Base-by-base conservation (phyloP, 2,797 vertebrate genomes). In the Cuculus canorus region DNA sequence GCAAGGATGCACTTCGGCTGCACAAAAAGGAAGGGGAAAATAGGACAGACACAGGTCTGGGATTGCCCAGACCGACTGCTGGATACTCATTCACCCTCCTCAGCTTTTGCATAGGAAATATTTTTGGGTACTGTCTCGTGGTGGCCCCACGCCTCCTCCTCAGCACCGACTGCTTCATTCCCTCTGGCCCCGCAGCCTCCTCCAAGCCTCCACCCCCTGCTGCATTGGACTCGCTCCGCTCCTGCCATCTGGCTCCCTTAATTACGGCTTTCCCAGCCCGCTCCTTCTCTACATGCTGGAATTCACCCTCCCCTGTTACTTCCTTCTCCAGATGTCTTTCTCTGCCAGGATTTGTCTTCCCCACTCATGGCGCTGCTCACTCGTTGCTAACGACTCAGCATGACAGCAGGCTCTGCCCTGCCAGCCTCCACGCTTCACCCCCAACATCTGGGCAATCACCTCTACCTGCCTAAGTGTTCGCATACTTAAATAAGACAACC, bases 161-260 rank as follows among this genome's bases (percentile, higher is more conserved):
- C 2, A 0, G 59, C 39, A 35, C 14, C 5, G 0, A 3, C 15
- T 45, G 56, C 50, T 43, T 39, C 10, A 0, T 13, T 35, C 21
- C 72, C 30, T 52, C 63, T 2, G 6, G 17, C 15, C 60, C 32
- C 43, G 35, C 17, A 39, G 56, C 45, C 23, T 68, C 63, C 32
- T 27, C 35, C 57, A 35, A 59, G 69, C 35, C 47, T 48, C 17
- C 64, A 27, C 22, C 19, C 27, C 16, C 7, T 0, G 0, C 22
- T 13, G 4, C 6, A 0, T 1, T 30, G 23, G 50, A 23, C 22
- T 77, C 5, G 0, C 33, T 76, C 63, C 41, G 21, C 22, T 73
- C 56, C 71, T 1, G 5, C 21, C n/a, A 1, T 45, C 72, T n/a
- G 7, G 45, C 79, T 86, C 70, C 56, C 30, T 30, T 56, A 45